Evolutionary conservation across 2,888 invertebrate species (phyloP), one percentile per base, ranked within the genome.

Genomic region (Limnephilus lunatus): DNA sequence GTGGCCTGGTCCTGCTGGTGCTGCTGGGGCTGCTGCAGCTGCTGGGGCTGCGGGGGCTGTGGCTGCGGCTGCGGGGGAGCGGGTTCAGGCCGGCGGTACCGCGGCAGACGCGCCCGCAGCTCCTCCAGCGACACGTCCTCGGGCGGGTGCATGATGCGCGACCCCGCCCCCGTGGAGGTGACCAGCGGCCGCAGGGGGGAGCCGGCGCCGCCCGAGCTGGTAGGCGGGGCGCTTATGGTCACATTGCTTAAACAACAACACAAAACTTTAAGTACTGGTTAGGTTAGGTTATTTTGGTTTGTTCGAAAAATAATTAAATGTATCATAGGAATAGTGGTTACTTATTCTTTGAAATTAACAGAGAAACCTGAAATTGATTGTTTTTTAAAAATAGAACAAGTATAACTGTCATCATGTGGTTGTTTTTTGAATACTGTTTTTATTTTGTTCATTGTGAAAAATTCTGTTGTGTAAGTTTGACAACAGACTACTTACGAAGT

Each of bases 111-210:
- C 14, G 98, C 97, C 89, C 98, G 96, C 94, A 98, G 97, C 95
- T 99, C 98, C 95, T 98, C 98, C 95, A 98, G 95, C 53, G 99
- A 99, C 91, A 99, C 97, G 95, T 99, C 99, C 95, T 99, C 99
- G 0, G 98, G 97, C 0, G 99, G 99, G 95, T 99, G 99, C 94
- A 99, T 97, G 92, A 99, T 99, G 95, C 98, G 98, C 94, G 98
- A 98, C 81, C 98, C 97, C 11, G 98, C 98, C 85, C 98, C 98
- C 11, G 98, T 97, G n/a, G 98, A 97, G 25, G 97, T 97, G 90
- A 98, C 98, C 14, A 97, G 96, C 30, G 95, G 96, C 94, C 95
- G 96, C 0, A 95, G 93, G n/a, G 93, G 94, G 19, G 94, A 92
- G 82, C 95, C 95, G 94, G 95, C 91, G 94, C 94, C 95, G 32